These are phyloP conservation scores for Hyla sarda DNA, from an alignment of 2,113 vertebrate genomes.

Conservation along the genomic window DNA sequence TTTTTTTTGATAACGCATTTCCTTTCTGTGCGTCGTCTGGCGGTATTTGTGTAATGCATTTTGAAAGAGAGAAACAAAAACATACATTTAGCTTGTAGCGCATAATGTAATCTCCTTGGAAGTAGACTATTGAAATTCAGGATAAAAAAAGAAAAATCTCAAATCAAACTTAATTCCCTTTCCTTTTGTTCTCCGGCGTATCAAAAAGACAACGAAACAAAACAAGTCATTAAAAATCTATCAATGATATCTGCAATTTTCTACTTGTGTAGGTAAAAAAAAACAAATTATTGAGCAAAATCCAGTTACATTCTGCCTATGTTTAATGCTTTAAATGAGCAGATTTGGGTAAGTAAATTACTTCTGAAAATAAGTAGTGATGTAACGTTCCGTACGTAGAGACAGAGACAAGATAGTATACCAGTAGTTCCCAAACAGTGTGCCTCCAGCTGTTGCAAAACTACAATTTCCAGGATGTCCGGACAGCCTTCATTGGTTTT, in stretches of 20 bases:
- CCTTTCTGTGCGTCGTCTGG: slow-evolving; percentile 33
- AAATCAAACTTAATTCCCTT: slow-evolving; percentile 69
- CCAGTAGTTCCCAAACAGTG: too few species aligned
- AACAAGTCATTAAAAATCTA: slow-evolving; percentile 75
- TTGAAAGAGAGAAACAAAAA: slow-evolving; percentile 28
- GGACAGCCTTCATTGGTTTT: too few species aligned
- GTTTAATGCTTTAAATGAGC: slow-evolving; percentile 86
- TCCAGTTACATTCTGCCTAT: slow-evolving; percentile 68
- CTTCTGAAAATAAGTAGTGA: slow-evolving; percentile 88
- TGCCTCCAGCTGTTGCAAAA: too few species aligned
- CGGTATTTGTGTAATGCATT: slow-evolving; percentile 46
- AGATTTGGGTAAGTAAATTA: slow-evolving; percentile 85
- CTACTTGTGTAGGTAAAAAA: slow-evolving; percentile 77
- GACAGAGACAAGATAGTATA: slow-evolving; percentile 70
- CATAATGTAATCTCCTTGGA: slow-evolving; percentile 56
- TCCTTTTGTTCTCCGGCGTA: slow-evolving; percentile 77
- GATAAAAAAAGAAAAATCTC: slow-evolving; percentile 76
- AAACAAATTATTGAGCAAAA: slow-evolving; percentile 88
- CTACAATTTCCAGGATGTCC: too few species aligned
- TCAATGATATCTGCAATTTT: slow-evolving; percentile 85
- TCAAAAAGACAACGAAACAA: slow-evolving; percentile 83
- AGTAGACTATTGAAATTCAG: slow-evolving; percentile 69
- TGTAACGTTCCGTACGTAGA: slow-evolving; percentile 84
- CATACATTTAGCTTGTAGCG: slow-evolving; percentile 47
- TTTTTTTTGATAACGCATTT: slow-evolving; percentile 49